Evolutionary conservation across 1,140 invertebrate genomes (phyloP), one percentile per base, ranked within the genome.

Genomic region (Nephila pilipes): DNA sequence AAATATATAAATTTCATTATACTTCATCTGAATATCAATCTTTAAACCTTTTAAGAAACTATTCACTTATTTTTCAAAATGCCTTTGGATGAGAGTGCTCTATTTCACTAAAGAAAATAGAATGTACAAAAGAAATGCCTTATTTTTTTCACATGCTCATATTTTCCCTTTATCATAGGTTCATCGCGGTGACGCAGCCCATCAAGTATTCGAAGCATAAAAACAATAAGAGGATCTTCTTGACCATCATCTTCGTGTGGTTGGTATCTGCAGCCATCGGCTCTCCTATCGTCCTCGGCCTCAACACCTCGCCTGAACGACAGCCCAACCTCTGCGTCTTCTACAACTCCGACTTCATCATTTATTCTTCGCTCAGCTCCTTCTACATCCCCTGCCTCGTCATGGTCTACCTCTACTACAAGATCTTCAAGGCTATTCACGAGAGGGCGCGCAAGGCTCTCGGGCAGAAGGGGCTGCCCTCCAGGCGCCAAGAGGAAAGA

Each of bases 301-400:
- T 99, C 83, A 99, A 99, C 96, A 98, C 98, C 2, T 97, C 94
- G 18, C 94, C 95, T 22, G 94, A 95, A 32, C 94, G 94, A 14
- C 93, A 65, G 12, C 94, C 95, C 22, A 79, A 94, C 22, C 80
- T 83, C 65, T 99, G 99, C 96, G 96, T 98, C 90, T 99, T 99
- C 96, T 99, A 99, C 96, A 99, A 99, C 96, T 97, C 98, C 81
- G 98, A 99, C 96, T 99, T 99, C 95, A 98, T 99, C 95, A 98
- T 99, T 94, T 99, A 99, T 95, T 99, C 99, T 16, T 99, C 99
- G 69, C 97, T 99, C 94, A 98, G 98, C 87, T 99, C 99, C 94
- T 99, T 99, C 97, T 99, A 99, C 96, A 99, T 99, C 95, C 99
- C 99, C 8, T 99, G 99, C 95, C 97, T 99, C 95, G 98, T 99